Evolutionary conservation across 2,113 vertebrate species (phyloP).

Genomic region (Clarias gariepinus): DNA sequence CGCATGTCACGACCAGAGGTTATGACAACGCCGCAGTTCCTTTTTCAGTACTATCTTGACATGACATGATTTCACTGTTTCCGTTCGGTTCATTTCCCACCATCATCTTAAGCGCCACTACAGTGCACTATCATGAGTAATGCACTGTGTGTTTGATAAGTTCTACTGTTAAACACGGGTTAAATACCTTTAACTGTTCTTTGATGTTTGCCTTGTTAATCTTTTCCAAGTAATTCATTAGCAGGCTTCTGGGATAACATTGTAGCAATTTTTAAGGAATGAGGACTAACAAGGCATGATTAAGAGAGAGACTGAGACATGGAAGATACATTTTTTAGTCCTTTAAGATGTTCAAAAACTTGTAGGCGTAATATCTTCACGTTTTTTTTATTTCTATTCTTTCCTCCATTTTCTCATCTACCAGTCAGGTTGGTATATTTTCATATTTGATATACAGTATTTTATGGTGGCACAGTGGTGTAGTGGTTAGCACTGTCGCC

Average conservation of each 20-base stretch:
- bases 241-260: neutral
- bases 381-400: too few relatives aligned
- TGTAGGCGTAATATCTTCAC: too few relatives aligned
- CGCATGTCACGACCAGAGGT: neutral
- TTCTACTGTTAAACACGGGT: neutral
- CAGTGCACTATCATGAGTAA: neutral
- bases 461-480: too few relatives aligned
- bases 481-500: too few relatives aligned
- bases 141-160: neutral
- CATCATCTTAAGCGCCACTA: neutral
- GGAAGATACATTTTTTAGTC: neutral
- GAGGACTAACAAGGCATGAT: neutral
- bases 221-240: neutral
- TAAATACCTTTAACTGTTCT: neutral
- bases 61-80: neutral
- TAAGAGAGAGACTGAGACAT: neutral
- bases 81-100: neutral
- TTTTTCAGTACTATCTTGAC: neutral
- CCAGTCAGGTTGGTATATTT: too few relatives aligned
- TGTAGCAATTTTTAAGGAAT: neutral
- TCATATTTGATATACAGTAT: too few relatives aligned
- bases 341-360: too few relatives aligned
- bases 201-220: neutral
- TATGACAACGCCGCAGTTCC: neutral
- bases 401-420: too few relatives aligned